Conservation (phyloP, 2,797 vertebrate genomes). For the Chrosomus eos region DNA sequence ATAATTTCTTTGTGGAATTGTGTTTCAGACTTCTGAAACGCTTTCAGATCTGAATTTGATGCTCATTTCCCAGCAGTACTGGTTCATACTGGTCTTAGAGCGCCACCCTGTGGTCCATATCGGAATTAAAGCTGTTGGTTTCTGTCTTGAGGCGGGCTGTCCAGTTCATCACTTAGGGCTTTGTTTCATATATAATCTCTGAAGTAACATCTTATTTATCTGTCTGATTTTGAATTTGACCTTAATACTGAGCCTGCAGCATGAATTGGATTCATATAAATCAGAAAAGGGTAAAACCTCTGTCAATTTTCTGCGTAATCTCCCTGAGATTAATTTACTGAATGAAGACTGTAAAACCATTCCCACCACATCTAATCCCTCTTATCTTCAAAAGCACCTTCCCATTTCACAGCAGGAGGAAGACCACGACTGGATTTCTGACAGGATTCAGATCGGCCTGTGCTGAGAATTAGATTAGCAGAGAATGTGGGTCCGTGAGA, state of each 20-base stretch:
- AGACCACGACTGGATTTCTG: constrained; percentile 32
- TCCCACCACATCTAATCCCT: constrained; percentile 38
- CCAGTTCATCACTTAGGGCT: background rate
- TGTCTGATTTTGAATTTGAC: constrained; percentile 15
- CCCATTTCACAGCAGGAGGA: constrained; percentile 25
- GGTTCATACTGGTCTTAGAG: constrained; percentile 61
- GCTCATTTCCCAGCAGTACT: background rate
- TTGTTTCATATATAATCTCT: constrained; percentile 19
- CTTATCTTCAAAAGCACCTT: constrained; percentile 40
- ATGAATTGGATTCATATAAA: constrained; percentile 12
- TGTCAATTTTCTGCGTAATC: constrained; percentile 34
- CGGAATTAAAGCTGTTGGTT: constrained; percentile 53
- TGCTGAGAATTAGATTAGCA: constrained; percentile 18
- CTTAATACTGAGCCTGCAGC: background rate
- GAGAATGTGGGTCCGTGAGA: background rate
- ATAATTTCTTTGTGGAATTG: constrained; percentile 75
- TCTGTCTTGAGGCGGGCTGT: background rate
- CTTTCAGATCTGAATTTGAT: constrained; percentile 7
- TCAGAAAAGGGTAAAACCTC: background rate
- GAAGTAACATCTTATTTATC: constrained; percentile 33
- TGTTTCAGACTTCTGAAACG: constrained; percentile 54
- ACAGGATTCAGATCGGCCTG: constrained; percentile 37
- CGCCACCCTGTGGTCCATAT: constrained; percentile 69
- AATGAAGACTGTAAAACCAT: constrained; percentile 34
- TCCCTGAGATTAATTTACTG: background rate